A percentile compares a stretch with the other conserved stretches of the same genome.
These are phyloP conservation scores for Wasmannia auropunctata DNA, from an alignment of 1,140 invertebrate species.

Conservation along the genomic window DNA sequence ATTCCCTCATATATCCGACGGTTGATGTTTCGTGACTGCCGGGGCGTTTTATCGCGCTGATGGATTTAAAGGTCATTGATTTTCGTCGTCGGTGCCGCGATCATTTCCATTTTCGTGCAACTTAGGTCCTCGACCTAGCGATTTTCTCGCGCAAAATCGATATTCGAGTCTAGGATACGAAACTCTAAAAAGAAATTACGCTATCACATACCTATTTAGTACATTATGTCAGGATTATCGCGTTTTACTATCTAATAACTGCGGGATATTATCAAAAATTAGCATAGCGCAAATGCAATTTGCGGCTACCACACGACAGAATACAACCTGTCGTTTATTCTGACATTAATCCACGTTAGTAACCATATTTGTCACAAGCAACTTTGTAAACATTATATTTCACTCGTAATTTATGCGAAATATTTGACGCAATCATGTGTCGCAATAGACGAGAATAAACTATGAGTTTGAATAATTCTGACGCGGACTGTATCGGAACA, in stretches of 20 bases:
- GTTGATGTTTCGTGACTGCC: not conserved
- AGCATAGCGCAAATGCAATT: conserved; percentile 20
- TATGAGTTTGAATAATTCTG: not conserved
- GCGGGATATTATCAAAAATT: not conserved
- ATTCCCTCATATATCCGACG: conserved; percentile 43
- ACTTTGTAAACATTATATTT: not conserved
- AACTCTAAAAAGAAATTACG: not conserved
- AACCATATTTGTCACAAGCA: not conserved
- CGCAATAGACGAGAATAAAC: not conserved
- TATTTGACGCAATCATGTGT: not conserved
- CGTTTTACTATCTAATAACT: not conserved
- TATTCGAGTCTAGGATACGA: not conserved
- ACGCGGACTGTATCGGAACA: not conserved
- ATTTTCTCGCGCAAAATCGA: not conserved
- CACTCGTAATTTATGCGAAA: not conserved
- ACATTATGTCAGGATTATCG: not conserved
- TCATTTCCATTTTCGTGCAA: conserved; percentile 18
- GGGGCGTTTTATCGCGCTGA: conserved; percentile 22
- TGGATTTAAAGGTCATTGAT: conserved; percentile 41
- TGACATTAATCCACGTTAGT: not conserved
- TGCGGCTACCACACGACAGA: not conserved
- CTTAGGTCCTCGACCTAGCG: not conserved
- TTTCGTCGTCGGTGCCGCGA: not conserved
- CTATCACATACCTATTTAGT: not conserved
- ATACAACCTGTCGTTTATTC: not conserved